A percentile compares a stretch with the other conserved stretches of the same genome.
phyloP scores from a whole-genome alignment of 2,797 vertebrate genomes.

The Smutsia temminckii region DNA sequence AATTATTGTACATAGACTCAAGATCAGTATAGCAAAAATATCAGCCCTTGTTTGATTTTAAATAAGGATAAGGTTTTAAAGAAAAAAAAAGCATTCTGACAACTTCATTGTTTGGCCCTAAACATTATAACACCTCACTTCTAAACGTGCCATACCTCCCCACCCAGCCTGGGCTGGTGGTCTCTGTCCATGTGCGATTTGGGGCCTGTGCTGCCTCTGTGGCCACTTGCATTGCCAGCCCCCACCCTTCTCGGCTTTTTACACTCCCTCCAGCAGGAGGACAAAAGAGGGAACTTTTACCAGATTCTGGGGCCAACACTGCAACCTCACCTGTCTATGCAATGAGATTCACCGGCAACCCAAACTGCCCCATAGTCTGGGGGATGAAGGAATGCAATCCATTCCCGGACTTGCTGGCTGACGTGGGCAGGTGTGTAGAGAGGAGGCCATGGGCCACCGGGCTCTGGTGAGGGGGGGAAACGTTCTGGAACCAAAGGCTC shows the following conservation, averaged over 20 bases:
- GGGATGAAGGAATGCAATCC: not conserved
- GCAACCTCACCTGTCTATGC: not conserved
- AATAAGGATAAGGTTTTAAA: not conserved
- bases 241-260: rapidly evolving
- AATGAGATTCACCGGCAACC: not conserved
- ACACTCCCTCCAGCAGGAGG: not conserved
- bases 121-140: not conserved
- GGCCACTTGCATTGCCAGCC: not conserved
- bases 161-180: rapidly evolving
- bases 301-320: rapidly evolving
- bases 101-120: not conserved
- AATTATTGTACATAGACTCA: not conserved
- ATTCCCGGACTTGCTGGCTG: not conserved
- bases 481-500: not conserved
- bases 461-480: not conserved
- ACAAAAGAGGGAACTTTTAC: not conserved
- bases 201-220: rapidly evolving
- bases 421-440: rapidly evolving
- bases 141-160: rapidly evolving
- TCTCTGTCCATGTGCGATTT: no score
- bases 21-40: not conserved
- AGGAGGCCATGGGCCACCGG: not conserved
- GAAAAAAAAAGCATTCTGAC: not conserved
- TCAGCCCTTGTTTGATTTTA: not conserved
- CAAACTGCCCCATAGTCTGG: rapidly evolving